phyloP scores from a whole-genome alignment of 2,888 invertebrate genomes.

The Timema podura region DNA sequence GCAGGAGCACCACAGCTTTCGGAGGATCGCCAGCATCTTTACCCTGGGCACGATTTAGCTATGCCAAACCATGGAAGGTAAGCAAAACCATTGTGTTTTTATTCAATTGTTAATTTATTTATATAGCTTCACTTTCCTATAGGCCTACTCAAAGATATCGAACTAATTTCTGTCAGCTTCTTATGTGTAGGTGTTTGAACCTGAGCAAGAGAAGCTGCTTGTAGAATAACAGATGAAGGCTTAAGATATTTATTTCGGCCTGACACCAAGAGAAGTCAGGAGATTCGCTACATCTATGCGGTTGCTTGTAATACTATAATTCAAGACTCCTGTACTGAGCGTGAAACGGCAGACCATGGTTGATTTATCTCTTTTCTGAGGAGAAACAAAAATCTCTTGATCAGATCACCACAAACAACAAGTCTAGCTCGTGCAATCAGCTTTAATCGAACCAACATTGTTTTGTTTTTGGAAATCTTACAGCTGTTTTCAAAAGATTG shows the following conservation, averaged over 20 bases:
- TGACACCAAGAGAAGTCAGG: slow-evolving; percentile 33
- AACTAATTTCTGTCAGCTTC: background rate
- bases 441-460: slow-evolving; percentile 41
- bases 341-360: slow-evolving; percentile 37
- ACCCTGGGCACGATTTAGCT: background rate
- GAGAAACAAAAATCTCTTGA: slow-evolving; percentile 34
- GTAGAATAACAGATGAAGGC: slow-evolving; percentile 25
- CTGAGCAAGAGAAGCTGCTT: slow-evolving; percentile 29
- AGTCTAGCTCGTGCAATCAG: slow-evolving; percentile 36
- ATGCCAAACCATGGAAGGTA: slow-evolving; percentile 8
- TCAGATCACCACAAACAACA: slow-evolving; percentile 36
- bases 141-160: too few relatives aligned
- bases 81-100: background rate
- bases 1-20: background rate
- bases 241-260: slow-evolving; percentile 27
- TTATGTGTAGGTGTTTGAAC: slow-evolving; percentile 29
- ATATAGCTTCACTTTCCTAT: background rate
- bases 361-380: slow-evolving; percentile 39
- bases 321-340: slow-evolving; percentile 33
- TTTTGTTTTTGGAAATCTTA: slow-evolving; percentile 46
- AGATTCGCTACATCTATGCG: slow-evolving; percentile 34
- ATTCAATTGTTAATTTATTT: background rate
- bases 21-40: background rate
- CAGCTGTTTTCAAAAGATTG: slow-evolving; percentile 18
- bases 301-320: slow-evolving; percentile 28